phyloP scores from a whole-genome alignment of 2,113 vertebrate species.

The Onychorhynchus coronatus region DNA sequence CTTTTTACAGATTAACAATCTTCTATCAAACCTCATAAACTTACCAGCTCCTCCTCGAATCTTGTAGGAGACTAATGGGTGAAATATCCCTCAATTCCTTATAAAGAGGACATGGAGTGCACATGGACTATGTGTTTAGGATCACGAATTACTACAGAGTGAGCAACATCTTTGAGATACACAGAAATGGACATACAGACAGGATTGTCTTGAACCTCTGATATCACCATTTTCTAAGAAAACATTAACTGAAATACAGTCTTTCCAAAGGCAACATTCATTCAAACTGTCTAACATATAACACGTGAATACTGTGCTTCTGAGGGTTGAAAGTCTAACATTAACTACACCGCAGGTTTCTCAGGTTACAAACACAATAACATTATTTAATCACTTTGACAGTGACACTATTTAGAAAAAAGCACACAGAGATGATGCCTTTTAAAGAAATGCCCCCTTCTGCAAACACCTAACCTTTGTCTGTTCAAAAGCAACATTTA shows the following conservation, averaged over 20 bases:
- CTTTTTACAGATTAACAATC: neutral
- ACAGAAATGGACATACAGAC: neutral
- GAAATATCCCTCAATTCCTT: neutral
- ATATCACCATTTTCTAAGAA: neutral
- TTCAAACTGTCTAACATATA: neutral
- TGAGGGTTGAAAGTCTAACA: neutral
- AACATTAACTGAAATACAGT: neutral
- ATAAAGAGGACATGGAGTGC: neutral
- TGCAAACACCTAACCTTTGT: neutral
- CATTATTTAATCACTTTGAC: neutral
- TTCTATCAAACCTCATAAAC: neutral
- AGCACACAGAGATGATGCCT: neutral
- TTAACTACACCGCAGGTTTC: neutral
- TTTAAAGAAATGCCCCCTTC: neutral
- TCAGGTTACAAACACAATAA: neutral
- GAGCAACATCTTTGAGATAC: neutral
- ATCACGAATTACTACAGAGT: neutral
- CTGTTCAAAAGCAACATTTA: neutral
- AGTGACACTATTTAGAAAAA: neutral
- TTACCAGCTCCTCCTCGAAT: neutral
- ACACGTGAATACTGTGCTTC: neutral
- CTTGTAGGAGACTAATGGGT: neutral
- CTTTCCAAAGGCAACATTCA: neutral
- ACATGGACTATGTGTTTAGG: neutral
- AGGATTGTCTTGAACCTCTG: neutral